phyloP scores from a whole-genome alignment of 2,113 vertebrate genomes.

The Falcunculus frontatus region DNA sequence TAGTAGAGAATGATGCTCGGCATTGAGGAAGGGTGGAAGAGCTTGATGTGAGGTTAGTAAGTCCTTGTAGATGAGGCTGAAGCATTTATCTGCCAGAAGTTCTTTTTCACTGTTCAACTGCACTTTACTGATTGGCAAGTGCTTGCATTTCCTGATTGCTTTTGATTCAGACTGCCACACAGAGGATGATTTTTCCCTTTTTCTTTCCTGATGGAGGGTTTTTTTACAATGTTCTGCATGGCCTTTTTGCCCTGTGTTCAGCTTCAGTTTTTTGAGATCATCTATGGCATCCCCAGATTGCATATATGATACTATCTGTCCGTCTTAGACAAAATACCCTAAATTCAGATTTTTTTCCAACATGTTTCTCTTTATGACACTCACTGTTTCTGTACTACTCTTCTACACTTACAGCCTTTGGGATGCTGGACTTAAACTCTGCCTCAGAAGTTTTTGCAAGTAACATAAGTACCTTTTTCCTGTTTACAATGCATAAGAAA shows the following conservation, averaged over 20 bases:
- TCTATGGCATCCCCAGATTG: not conserved
- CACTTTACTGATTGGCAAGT: constrained; percentile 44
- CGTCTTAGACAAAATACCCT: not conserved
- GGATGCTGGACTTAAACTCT: not conserved
- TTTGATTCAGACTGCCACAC: constrained; percentile 33
- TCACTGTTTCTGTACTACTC: not conserved
- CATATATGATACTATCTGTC: not conserved
- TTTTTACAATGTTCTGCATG: not conserved
- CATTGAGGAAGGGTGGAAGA: not conserved
- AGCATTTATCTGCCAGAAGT: not conserved
- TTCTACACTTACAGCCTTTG: not conserved
- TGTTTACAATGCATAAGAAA: not conserved
- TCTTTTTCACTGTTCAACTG: not conserved
- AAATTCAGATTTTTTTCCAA: not conserved
- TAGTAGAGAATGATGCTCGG: not conserved
- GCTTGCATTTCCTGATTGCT: constrained; percentile 40
- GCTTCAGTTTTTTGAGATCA: not conserved
- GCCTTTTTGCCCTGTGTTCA: not conserved
- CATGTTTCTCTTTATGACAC: not conserved
- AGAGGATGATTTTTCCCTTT: not conserved
- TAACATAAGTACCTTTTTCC: not conserved
- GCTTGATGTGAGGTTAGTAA: not conserved
- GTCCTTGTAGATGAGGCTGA: not conserved
- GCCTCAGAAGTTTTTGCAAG: not conserved
- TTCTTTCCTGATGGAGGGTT: not conserved